Evolutionary conservation across 2,888 invertebrate species (phyloP), one percentile per base, ranked within the genome.

Genomic region (Phaonia tiefii): DNA sequence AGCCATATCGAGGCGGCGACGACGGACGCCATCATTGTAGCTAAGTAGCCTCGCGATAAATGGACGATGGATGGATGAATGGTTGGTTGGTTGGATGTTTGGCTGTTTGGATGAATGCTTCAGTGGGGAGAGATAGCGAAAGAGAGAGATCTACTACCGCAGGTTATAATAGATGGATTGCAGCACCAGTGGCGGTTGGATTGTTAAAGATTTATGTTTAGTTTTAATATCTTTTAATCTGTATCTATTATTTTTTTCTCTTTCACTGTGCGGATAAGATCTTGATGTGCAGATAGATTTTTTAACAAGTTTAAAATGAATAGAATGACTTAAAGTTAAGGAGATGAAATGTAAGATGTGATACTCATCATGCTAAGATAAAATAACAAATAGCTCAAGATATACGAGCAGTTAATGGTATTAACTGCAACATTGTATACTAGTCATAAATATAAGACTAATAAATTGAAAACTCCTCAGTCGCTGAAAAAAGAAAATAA

Each of bases 151-250:
- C 8, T 31, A 31, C 31, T 8, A 31, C 8, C 31, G 8, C 31
- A 31, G 31, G 31, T 31, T 31, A 8, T 8, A 3, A 8, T 31
- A 31, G 31, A 31, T 31, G 31, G 8, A 31, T 31, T 31, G 31
- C 25, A 10, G 11, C 13, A 22, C 3, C 4, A 1, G 1, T 54
- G 25, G 49, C 20, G 10, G 49, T 5, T 46, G 4, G 46, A 1
- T 25, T 22, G 54, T 25, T 25, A 22, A 54, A 54, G 54, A 54
- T 54, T 54, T 54, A 13, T 54, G 54, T 22, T 25, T 13, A 13
- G 10, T 25, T 54, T 22, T 25, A 54, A 54, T 54, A 54, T 54
- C 54, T 54, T 54, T 54, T 54, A 22, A 54, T 54, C 54, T 54
- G 54, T 54, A 22, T 54, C 54, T 54, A 13, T 31, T 22, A 22